A percentile compares a stretch with the other conserved stretches of the same genome.
phyloP scores from a whole-genome alignment of 2,113 vertebrate genomes.

The Ictalurus punctatus region DNA sequence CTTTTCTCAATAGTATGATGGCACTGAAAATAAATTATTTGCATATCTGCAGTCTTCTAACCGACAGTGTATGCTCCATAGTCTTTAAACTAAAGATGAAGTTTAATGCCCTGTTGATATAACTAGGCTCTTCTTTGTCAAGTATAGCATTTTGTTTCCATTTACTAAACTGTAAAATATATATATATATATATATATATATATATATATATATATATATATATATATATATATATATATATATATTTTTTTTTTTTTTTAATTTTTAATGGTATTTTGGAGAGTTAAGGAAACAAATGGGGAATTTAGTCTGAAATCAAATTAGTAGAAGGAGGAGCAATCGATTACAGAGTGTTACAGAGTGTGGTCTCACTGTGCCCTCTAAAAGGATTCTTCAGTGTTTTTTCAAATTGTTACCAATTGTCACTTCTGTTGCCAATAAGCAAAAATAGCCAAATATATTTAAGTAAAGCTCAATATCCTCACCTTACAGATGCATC shows the following conservation, averaged over 20 bases:
- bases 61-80: neutral
- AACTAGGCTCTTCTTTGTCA: neutral
- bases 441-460: neutral
- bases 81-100: neutral
- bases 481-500: constrained; percentile 34
- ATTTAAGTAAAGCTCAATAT: neutral
- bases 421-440: neutral
- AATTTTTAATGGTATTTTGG: neutral
- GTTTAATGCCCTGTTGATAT: neutral
- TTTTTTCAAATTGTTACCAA: neutral
- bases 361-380: neutral
- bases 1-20: neutral
- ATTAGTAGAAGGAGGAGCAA: neutral
- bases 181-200: neutral
- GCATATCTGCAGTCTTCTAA: neutral
- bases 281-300: neutral
- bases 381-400: neutral
- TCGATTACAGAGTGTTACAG: neutral
- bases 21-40: neutral
- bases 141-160: neutral
- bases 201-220: neutral
- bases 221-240: neutral
- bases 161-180: neutral
- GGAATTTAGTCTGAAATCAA: neutral
- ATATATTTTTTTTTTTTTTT: no score